Percentiles rank a stretch among this genome's conserved stretches.
These are phyloP conservation scores for Fabriciana adippe DNA, from an alignment of 2,888 invertebrate genomes.

Conservation along the genomic window DNA sequence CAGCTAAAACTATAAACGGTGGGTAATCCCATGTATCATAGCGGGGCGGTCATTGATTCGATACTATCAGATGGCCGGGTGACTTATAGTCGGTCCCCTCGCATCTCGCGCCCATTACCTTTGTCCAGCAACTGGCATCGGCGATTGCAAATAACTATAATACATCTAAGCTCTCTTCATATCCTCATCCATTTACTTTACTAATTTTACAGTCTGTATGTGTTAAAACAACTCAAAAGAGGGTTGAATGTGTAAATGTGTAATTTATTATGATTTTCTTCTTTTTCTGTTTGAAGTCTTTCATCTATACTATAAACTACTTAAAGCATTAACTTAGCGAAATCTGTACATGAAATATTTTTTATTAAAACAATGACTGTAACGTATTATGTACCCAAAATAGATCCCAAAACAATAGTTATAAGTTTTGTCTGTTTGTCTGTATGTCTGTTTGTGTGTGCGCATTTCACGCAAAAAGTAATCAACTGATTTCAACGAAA, in stretches of 20 bases:
- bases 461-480: too few relatives aligned
- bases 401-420: too few relatives aligned
- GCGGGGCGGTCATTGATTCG: constrained; percentile 78
- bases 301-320: too few relatives aligned
- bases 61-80: constrained; percentile 70
- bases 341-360: too few relatives aligned
- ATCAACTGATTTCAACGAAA: too few relatives aligned
- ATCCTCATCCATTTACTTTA: constrained; percentile 69
- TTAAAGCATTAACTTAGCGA: too few relatives aligned
- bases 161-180: constrained; percentile 68
- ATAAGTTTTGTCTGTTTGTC: too few relatives aligned
- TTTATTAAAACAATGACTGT: too few relatives aligned
- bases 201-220: constrained; percentile 81
- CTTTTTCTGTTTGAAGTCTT: too few relatives aligned
- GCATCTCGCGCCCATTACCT: constrained; percentile 66
- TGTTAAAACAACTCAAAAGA: background rate
- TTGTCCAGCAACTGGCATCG: constrained; percentile 43
- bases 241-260: background rate
- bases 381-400: too few relatives aligned
- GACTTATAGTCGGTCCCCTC: constrained; percentile 75
- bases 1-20: constrained; percentile 77
- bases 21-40: constrained; percentile 79
- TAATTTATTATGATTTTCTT: too few relatives aligned
- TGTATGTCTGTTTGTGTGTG: too few relatives aligned
- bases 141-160: constrained; percentile 50